phyloP scores from a whole-genome alignment of 2,797 vertebrate genomes.

The Martes flavigula region DNA sequence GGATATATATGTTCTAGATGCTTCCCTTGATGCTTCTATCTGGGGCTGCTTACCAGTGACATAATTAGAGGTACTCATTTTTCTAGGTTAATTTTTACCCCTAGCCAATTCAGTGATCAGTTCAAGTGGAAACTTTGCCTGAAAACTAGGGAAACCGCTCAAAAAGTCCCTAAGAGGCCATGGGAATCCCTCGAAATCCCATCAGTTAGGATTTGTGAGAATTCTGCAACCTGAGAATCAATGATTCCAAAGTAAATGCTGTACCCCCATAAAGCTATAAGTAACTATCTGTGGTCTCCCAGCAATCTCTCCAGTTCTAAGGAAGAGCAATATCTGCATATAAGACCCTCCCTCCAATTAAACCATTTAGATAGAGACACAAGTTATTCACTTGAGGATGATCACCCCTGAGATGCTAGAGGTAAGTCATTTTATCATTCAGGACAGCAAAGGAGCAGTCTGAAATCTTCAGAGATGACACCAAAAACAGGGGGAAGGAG shows the following conservation, averaged over 20 bases:
- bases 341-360: background rate
- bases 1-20: background rate
- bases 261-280: background rate
- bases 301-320: background rate
- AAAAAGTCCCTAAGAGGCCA: background rate
- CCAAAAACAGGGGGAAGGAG: constrained; percentile 8
- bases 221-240: constrained; percentile 22
- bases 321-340: background rate
- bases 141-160: background rate
- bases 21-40: background rate
- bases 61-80: background rate
- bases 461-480: constrained; percentile 35
- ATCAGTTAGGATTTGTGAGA: background rate
- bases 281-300: background rate
- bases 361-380: background rate
- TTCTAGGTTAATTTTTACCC: constrained; percentile 37
- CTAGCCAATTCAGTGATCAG: background rate
- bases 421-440: constrained; percentile 4
- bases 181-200: background rate
- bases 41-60: background rate
- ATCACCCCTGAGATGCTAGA: background rate
- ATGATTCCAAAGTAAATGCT: background rate
- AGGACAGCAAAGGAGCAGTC: background rate
- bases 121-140: background rate
- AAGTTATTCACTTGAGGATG: background rate